These are phyloP conservation scores for Scrobipalpa costella DNA, from an alignment of 2,888 invertebrate genomes.

Conservation along the genomic window DNA sequence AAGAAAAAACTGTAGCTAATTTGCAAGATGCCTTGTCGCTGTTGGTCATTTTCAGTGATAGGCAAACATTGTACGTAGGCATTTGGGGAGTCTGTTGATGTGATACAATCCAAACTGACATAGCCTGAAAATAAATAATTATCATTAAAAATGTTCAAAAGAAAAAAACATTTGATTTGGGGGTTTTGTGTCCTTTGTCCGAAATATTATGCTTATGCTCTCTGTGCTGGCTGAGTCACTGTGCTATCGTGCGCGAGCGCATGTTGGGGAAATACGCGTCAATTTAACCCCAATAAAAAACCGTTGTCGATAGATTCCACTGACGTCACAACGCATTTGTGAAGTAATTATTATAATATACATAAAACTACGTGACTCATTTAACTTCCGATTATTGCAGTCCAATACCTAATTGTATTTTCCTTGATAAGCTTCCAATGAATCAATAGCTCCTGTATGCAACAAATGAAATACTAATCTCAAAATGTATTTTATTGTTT, in stretches of 20 bases:
- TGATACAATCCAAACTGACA: no score
- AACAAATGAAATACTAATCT: background rate
- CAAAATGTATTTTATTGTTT: background rate
- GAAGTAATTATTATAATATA: slow-evolving; percentile 43
- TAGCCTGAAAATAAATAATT: no score
- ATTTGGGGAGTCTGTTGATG: background rate
- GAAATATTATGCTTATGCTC: background rate
- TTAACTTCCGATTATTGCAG: background rate
- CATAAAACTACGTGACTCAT: slow-evolving; percentile 45
- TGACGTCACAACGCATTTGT: slow-evolving; percentile 54
- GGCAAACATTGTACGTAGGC: background rate
- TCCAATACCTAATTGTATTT: background rate
- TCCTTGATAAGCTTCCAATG: background rate
- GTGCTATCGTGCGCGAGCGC: slow-evolving; percentile 48
- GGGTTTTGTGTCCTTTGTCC: background rate
- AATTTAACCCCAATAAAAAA: slow-evolving; percentile 52
- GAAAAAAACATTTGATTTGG: no score
- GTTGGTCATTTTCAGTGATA: background rate
- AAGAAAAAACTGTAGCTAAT: slow-evolving; percentile 2
- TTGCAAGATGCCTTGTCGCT: slow-evolving; percentile 10
- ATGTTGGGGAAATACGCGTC: slow-evolving; percentile 68
- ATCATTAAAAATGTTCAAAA: no score
- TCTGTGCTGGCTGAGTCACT: slow-evolving; percentile 37
- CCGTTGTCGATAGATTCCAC: slow-evolving; percentile 40
- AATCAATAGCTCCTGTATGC: background rate